These are phyloP conservation scores for Euwallacea fornicatus DNA, from an alignment of 1,140 invertebrate species.

Conservation along the genomic window DNA sequence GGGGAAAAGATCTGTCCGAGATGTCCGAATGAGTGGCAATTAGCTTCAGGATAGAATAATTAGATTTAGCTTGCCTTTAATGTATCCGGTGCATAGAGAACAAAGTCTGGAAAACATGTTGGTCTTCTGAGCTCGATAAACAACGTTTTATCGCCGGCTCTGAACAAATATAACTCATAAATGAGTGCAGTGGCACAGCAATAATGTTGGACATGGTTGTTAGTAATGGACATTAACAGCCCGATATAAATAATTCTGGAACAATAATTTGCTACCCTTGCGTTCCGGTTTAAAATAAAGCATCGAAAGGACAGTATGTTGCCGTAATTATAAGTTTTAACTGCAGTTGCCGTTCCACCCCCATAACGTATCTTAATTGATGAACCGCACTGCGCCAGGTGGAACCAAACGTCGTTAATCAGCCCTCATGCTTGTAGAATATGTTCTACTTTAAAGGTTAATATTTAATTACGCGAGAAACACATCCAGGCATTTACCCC, in stretches of 20 bases:
- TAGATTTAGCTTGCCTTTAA: conserved; percentile 1
- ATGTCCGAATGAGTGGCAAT: conserved; percentile 35
- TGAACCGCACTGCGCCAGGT: conserved; percentile 24
- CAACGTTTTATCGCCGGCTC: conserved; percentile 8
- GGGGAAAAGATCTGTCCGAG: conserved; percentile 33
- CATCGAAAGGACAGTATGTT: conserved; percentile 32
- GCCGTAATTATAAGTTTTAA: conserved; percentile 34
- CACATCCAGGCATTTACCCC: neutral
- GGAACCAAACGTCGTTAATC: neutral
- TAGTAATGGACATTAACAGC: conserved; percentile 29
- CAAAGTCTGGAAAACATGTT: conserved; percentile 1
- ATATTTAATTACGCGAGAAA: neutral
- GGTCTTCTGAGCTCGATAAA: conserved; percentile 3
- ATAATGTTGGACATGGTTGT: conserved; percentile 29
- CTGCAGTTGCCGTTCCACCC: conserved; percentile 22
- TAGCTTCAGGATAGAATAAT: conserved; percentile 26
- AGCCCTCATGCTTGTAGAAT: neutral
- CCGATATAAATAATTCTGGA: conserved; percentile 19
- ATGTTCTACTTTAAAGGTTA: too few relatives aligned
- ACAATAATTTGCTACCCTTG: conserved; percentile 21
- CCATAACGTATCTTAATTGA: conserved; percentile 19
- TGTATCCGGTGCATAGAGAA: neutral
- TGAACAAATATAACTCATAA: conserved; percentile 14
- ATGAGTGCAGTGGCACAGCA: conserved; percentile 17
- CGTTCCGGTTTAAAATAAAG: conserved; percentile 27